Evolutionary conservation across 1,140 invertebrate species (phyloP).

Genomic region (Magallana angulata): DNA sequence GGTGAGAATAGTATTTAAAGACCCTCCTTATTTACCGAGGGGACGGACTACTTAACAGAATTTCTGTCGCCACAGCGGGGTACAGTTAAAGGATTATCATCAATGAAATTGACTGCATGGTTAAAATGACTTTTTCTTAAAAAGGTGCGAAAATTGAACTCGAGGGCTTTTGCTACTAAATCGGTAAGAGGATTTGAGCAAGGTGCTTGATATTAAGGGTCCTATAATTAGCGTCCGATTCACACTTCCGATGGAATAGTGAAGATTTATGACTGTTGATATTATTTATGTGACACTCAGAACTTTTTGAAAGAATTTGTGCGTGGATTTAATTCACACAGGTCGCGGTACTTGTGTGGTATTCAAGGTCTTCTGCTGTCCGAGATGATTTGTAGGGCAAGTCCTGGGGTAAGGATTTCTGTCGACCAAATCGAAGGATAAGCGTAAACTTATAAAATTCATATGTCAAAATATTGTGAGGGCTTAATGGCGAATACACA

Average conservation of each 20-base stretch:
- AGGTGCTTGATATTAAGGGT: neutral
- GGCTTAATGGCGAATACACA: slow-evolving; percentile 9
- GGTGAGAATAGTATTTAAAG: neutral
- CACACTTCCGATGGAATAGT: neutral
- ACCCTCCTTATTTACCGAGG: neutral
- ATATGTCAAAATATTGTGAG: slow-evolving; percentile 14
- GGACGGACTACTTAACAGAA: neutral
- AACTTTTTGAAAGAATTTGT: slow-evolving; percentile 3
- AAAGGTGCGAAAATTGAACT: neutral
- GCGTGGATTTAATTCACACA: slow-evolving; percentile 8
- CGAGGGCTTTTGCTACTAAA: neutral
- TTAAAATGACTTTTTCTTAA: neutral
- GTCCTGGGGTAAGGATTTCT: neutral
- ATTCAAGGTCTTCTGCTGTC: neutral
- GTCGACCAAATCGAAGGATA: neutral
- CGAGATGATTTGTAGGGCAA: neutral
- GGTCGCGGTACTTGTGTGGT: neutral
- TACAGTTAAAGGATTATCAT: neutral
- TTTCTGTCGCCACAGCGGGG: neutral
- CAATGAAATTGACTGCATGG: neutral
- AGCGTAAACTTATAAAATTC: slow-evolving; percentile 1
- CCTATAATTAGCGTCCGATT: neutral
- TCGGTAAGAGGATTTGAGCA: neutral
- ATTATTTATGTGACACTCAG: slow-evolving; percentile 7
- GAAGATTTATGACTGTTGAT: neutral